phyloP scores from a whole-genome alignment of 37 sponge, comb jelly and placozoan genomes.

The Sycon ciliatum region DNA sequence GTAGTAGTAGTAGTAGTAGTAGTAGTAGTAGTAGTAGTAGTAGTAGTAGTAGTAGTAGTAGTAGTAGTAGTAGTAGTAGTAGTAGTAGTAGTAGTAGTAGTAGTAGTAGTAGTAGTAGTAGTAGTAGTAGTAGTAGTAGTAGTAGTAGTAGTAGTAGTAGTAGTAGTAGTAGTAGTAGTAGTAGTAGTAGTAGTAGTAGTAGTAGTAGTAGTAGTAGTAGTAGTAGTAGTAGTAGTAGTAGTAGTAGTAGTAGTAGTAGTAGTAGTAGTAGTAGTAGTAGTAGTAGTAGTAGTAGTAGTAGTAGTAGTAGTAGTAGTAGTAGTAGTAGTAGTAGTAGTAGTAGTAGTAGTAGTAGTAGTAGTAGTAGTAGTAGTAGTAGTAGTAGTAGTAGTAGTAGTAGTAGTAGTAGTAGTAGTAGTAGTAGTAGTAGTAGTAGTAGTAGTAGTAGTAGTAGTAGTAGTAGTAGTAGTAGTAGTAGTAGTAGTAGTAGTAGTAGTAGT shows the following conservation, averaged over 20 bases:
- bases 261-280: constrained; percentile 8
- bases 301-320: constrained; percentile 8
- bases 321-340: constrained; percentile 8
- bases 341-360: constrained; percentile 6
- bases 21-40: constrained; percentile 8
- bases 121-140: constrained; percentile 8
- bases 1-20: constrained; percentile 8
- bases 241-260: constrained; percentile 8
- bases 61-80: constrained; percentile 8
- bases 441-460: constrained; percentile 8
- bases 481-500: constrained; percentile 8
- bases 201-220: constrained; percentile 8
- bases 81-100: constrained; percentile 8
- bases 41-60: constrained; percentile 6
- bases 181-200: constrained; percentile 8
- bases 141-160: constrained; percentile 8
- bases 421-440: constrained; percentile 8
- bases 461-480: constrained; percentile 6
- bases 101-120: constrained; percentile 6
- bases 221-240: constrained; percentile 6
- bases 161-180: constrained; percentile 6
- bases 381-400: constrained; percentile 8
- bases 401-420: constrained; percentile 6
- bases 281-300: constrained; percentile 6
- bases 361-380: constrained; percentile 8